Conservation (phyloP, 2,888 invertebrate genomes). For the Siphonodentalium dalli region DNA sequence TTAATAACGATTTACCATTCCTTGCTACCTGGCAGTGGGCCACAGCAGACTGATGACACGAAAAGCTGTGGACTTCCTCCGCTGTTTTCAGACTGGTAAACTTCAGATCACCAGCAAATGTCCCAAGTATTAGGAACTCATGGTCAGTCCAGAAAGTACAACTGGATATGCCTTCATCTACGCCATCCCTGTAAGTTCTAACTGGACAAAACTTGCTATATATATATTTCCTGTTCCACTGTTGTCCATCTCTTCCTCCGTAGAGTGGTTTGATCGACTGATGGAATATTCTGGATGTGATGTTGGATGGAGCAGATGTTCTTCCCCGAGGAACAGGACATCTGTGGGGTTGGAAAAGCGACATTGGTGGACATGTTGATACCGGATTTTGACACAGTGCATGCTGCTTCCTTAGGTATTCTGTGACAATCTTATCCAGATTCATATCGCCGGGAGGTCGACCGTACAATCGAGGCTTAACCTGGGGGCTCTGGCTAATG, state of each 20-base stretch:
- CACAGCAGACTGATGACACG: slow-evolving; percentile 87
- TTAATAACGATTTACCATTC: slow-evolving; percentile 81
- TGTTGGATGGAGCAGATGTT: slow-evolving; percentile 75
- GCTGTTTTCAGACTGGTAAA: slow-evolving; percentile 85
- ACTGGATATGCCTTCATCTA: slow-evolving; percentile 78
- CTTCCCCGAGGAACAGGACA: slow-evolving; percentile 87
- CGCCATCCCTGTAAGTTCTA: slow-evolving; percentile 74
- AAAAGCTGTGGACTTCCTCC: slow-evolving; percentile 78
- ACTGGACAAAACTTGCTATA: slow-evolving; percentile 78
- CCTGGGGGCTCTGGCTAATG: too few species aligned
- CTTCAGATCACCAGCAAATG: slow-evolving; percentile 88
- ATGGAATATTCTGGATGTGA: slow-evolving; percentile 73
- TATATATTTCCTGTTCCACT: slow-evolving; percentile 81
- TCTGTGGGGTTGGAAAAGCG: slow-evolving; percentile 90
- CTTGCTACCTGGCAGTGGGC: slow-evolving; percentile 71
- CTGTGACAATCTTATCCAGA: slow-evolving; percentile 93
- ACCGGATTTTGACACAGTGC: slow-evolving; percentile 98
- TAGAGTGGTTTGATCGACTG: slow-evolving; percentile 63
- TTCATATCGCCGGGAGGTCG: too few species aligned
- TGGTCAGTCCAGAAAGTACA: slow-evolving; percentile 74
- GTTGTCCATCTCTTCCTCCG: slow-evolving; percentile 70
- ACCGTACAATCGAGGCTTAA: neutral
- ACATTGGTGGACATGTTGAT: slow-evolving; percentile 94
- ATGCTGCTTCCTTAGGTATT: slow-evolving; percentile 96
- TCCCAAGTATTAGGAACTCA: slow-evolving; percentile 82